Evolutionary conservation across 2,113 vertebrate species (phyloP).

Genomic region (Phyllostomus hastatus): DNA sequence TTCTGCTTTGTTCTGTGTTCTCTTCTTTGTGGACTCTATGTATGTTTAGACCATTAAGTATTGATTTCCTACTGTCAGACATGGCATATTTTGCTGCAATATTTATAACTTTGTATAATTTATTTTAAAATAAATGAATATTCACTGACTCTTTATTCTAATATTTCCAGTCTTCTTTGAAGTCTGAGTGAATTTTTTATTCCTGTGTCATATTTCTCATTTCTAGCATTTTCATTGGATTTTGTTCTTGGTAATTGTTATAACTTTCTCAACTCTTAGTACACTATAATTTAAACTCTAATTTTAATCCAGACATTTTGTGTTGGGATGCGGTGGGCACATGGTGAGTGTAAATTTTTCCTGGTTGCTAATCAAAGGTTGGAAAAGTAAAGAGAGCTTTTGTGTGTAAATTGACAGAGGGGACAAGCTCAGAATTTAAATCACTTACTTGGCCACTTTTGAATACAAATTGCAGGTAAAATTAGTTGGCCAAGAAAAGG

Average conservation of each 20-base stretch:
- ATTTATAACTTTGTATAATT: background rate
- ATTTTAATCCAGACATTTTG: background rate
- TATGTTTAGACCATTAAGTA: background rate
- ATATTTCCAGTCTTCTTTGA: background rate
- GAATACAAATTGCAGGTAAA: conserved; percentile 1
- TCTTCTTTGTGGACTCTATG: background rate
- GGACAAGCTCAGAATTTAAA: background rate
- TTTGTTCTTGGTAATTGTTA: background rate
- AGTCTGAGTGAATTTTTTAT: background rate
- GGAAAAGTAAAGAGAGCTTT: background rate
- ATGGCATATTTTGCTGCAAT: background rate
- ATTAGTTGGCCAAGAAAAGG: background rate
- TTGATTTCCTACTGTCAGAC: background rate
- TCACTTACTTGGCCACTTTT: background rate
- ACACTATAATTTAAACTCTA: background rate
- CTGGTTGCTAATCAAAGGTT: background rate
- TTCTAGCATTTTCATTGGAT: background rate
- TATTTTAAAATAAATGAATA: background rate
- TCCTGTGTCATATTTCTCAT: background rate
- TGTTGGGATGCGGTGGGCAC: background rate
- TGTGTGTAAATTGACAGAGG: background rate
- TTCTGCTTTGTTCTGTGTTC: background rate
- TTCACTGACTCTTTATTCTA: background rate
- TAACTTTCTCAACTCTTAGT: background rate
- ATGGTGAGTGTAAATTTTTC: background rate